Evolutionary conservation across 2,797 vertebrate species (phyloP).

Genomic region (Discoglossus pictus): DNA sequence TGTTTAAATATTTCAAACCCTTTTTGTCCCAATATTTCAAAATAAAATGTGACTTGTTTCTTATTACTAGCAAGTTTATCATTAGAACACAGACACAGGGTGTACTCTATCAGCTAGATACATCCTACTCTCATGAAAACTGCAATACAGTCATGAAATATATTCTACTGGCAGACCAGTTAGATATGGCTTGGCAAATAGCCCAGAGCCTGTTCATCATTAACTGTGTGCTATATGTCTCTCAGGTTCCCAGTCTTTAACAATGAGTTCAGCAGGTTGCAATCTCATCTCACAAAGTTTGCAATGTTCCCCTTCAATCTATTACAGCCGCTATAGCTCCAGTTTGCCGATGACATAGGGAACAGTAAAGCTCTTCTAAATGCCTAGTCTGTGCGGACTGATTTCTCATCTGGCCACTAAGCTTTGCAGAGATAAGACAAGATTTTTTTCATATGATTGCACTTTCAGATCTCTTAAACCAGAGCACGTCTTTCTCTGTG

Average conservation of each 20-base stretch:
- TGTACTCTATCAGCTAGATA: too few species aligned
- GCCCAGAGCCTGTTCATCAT: conserved; percentile 36
- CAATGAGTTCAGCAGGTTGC: conserved; percentile 46
- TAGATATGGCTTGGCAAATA: conserved; percentile 34
- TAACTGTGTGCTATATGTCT: conserved; percentile 29
- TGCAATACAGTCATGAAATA: conserved; percentile 25
- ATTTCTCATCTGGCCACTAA: conserved; percentile 31
- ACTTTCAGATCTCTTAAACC: conserved; percentile 18
- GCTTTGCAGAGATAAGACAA: conserved; percentile 31
- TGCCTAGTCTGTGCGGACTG: conserved; percentile 40
- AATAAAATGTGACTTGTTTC: too few species aligned
- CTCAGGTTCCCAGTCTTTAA: conserved; percentile 36
- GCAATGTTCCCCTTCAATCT: conserved; percentile 39
- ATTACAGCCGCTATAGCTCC: conserved; percentile 31
- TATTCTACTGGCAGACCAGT: conserved; percentile 8
- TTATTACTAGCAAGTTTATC: too few species aligned
- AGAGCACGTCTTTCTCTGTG: conserved; percentile 12
- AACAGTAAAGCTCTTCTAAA: conserved; percentile 40
- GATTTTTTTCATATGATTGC: conserved; percentile 14
- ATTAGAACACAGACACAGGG: too few species aligned
- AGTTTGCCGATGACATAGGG: conserved; percentile 27
- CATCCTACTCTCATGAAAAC: neutral
- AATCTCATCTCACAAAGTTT: conserved; percentile 37
- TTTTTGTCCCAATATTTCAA: too few species aligned
- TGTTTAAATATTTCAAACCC: too few species aligned